Evolutionary conservation across 1,140 invertebrate genomes (phyloP).

Genomic region (Lepidurus packardi): DNA sequence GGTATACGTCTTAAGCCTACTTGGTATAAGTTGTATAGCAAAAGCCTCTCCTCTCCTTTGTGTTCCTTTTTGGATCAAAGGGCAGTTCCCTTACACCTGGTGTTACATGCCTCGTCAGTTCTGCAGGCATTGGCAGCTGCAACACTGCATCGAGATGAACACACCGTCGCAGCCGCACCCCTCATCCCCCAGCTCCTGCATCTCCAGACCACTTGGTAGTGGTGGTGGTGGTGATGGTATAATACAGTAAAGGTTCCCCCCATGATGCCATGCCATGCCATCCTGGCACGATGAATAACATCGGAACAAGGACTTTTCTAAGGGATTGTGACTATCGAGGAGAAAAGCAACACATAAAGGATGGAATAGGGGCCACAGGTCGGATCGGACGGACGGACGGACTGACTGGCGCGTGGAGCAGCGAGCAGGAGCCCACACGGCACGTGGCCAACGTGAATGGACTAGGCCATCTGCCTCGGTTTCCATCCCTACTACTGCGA

Average conservation of each 20-base stretch:
- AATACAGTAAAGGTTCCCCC: neutral
- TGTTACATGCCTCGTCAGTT: slow-evolving; percentile 18
- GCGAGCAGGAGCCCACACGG: slow-evolving; percentile 19
- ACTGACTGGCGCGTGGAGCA: slow-evolving; percentile 17
- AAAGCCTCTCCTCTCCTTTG: neutral
- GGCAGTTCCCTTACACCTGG: slow-evolving; percentile 12
- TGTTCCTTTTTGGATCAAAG: neutral
- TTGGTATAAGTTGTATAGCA: neutral
- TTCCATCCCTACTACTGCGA: neutral
- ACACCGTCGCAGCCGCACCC: slow-evolving; percentile 16
- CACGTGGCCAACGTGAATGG: slow-evolving; percentile 17
- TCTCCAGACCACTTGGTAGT: slow-evolving; percentile 9
- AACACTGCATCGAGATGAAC: slow-evolving; percentile 21
- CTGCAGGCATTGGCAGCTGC: slow-evolving; percentile 20
- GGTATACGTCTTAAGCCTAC: neutral
- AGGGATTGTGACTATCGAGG: slow-evolving; percentile 9
- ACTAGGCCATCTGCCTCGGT: slow-evolving; percentile 13
- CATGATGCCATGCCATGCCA: slow-evolving; percentile 12
- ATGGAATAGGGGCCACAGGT: slow-evolving; percentile 17
- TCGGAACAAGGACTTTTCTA: slow-evolving; percentile 11
- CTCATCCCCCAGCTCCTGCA: slow-evolving; percentile 9
- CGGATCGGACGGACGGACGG: slow-evolving; percentile 5
- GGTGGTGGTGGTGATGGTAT: slow-evolving; percentile 2
- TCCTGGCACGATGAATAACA: slow-evolving; percentile 21
- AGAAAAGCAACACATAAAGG: slow-evolving; percentile 19